These are phyloP conservation scores for Enteromius radiatus DNA, from an alignment of 2,797 vertebrate genomes.

Conservation along the genomic window DNA sequence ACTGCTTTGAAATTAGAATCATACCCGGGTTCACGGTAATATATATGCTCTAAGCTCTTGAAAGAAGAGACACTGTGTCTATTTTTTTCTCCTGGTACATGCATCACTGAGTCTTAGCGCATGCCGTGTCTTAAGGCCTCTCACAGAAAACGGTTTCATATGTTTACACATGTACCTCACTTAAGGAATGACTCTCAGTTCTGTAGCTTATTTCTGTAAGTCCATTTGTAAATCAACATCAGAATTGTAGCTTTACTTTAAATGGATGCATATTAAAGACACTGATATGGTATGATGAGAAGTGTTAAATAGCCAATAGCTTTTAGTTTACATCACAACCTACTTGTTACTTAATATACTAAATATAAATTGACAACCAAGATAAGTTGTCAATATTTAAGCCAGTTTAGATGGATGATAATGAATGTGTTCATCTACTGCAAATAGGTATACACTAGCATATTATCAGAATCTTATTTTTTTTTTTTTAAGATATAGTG, in stretches of 20 bases:
- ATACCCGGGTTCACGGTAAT: constrained; percentile 36
- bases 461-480: background rate
- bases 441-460: background rate
- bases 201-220: constrained; percentile 22
- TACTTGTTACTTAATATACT: background rate
- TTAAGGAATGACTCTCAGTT: background rate
- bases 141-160: constrained; percentile 22
- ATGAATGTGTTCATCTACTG: background rate
- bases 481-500: background rate
- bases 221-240: constrained; percentile 16
- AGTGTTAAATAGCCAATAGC: background rate
- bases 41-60: constrained; percentile 40
- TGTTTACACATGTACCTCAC: constrained; percentile 24
- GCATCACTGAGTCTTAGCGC: constrained; percentile 18
- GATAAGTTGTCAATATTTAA: no score
- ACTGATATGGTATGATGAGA: background rate
- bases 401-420: background rate
- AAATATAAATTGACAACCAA: background rate
- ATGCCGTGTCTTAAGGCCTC: constrained; percentile 15
- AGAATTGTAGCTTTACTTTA: background rate
- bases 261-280: background rate
- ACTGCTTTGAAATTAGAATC: constrained; percentile 39
- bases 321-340: constrained; percentile 5
- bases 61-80: constrained; percentile 56
- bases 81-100: constrained; percentile 53